These are phyloP conservation scores for Dugesia japonica DNA, from an alignment of 2,888 invertebrate genomes.

Conservation along the genomic window DNA sequence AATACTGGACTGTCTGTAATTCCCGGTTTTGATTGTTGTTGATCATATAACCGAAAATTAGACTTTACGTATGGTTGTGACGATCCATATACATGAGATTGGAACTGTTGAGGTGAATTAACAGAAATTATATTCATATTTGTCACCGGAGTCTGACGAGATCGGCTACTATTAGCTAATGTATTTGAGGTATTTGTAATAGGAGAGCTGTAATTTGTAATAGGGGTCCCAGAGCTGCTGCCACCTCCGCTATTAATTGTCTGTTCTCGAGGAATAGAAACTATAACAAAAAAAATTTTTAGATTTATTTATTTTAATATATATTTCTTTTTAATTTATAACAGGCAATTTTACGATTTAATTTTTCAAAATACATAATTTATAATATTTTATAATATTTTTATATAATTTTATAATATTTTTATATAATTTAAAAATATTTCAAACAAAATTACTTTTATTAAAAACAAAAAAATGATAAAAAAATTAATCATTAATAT, in stretches of 20 bases:
- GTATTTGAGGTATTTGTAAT: slow-evolving; percentile 8
- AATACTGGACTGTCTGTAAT: neutral
- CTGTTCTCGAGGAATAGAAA: neutral
- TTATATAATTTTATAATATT: no score
- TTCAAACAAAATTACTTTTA: no score
- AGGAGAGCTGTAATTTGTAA: slow-evolving; percentile 6
- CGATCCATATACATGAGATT: neutral
- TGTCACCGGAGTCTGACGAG: slow-evolving; percentile 7
- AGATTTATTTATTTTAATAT: neutral
- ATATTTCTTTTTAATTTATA: neutral
- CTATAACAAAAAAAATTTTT: neutral
- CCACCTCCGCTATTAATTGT: slow-evolving; percentile 3
- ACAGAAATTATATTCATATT: neutral
- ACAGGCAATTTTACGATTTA: no score
- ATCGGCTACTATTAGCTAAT: neutral
- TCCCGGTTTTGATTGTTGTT: neutral
- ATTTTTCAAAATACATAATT: no score
- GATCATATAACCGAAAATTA: neutral
- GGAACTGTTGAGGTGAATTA: neutral
- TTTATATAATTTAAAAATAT: no score
- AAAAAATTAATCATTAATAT: no score
- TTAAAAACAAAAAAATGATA: no score
- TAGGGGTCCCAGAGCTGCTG: neutral
- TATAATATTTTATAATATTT: no score
- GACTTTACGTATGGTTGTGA: neutral